Base-by-base conservation (phyloP, 2,888 invertebrate species). In the Drosophila stalkeri region DNA sequence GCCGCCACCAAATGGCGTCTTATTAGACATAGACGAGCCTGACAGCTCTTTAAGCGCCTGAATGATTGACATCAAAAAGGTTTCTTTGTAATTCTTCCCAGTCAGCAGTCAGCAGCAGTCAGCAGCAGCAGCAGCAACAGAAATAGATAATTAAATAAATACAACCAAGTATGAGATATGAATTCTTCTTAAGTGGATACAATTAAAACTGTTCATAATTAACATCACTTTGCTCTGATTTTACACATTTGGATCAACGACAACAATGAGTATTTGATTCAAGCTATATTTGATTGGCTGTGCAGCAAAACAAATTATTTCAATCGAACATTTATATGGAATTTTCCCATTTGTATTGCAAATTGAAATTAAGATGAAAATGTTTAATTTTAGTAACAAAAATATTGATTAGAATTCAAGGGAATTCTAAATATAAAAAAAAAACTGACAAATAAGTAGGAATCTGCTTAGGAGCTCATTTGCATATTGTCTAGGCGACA, bases 31-130 rank as follows among this genome's bases (percentile, higher is more conserved):
- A 87, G 88, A 80, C 86, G 70, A 59, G 75, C 73, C 75, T 85
- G 88, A 89, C 82, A 76, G 81, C 86, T 90, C 86, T 89, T 88
- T 88, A 90, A 81, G 82, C 90, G 88, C 85, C 76, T 79, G 81
- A 89, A 79, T 88, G 90, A 90, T 89, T 90, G 89, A 90, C 88
- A 89, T 88, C 90, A 88, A 88, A 87, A 90, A 84, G 89, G 85
- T 81, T 82, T 62, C 55, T 67, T 54, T 66, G 55, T 64, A 75
- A 71, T 66, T 72, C 65, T 64, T 67, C 59, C 18, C 31, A 51
- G 5, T 27, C 27, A 52, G 2, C 37, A 64, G 65, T 65, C 54
- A 64, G 65, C 70, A 72, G 37, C 52, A 68, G 54, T 6, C 54
- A 67, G 57, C 64, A 23, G 12, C 18, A 44, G 2, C 20, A 23